phyloP scores from a whole-genome alignment of 2,797 vertebrate genomes.

The Esox lucius region DNA sequence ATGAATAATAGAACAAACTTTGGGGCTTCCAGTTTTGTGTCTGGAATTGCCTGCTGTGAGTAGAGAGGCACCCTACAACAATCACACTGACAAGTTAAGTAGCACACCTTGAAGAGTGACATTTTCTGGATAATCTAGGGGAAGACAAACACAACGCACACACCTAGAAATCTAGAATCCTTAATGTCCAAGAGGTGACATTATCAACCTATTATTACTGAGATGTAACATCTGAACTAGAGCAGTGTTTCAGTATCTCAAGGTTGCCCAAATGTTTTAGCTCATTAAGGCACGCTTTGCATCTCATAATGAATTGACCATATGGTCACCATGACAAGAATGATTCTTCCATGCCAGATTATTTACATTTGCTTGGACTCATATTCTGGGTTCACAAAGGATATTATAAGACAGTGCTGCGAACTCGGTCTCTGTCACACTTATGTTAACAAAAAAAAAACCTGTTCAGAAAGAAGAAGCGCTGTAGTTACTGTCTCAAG shows the following conservation, averaged over 20 bases:
- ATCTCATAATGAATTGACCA: constrained; percentile 45
- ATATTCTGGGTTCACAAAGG: not conserved
- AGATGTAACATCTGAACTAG: not conserved
- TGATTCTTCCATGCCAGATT: not conserved
- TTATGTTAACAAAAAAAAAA: not conserved
- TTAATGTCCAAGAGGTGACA: not conserved
- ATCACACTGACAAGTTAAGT: not conserved
- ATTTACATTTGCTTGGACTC: not conserved
- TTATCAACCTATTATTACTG: not conserved
- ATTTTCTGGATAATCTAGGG: not conserved
- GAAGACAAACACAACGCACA: not conserved
- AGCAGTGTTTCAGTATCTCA: not conserved
- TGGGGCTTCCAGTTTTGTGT: not conserved
- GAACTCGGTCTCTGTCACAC: not conserved
- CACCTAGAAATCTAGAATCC: not conserved
- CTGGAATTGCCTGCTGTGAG: not conserved
- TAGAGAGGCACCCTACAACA: not conserved
- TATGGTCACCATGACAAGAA: constrained; percentile 30
- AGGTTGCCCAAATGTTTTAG: constrained; percentile 9
- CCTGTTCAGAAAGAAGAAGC: not conserved
- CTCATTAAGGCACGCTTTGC: constrained; percentile 38
- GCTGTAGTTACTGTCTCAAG: not conserved
- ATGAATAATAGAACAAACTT: not conserved
- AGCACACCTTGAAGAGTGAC: not conserved
- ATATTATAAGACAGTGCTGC: not conserved